Conservation (phyloP, 2,113 vertebrate species). For the Canis aureus region DNA sequence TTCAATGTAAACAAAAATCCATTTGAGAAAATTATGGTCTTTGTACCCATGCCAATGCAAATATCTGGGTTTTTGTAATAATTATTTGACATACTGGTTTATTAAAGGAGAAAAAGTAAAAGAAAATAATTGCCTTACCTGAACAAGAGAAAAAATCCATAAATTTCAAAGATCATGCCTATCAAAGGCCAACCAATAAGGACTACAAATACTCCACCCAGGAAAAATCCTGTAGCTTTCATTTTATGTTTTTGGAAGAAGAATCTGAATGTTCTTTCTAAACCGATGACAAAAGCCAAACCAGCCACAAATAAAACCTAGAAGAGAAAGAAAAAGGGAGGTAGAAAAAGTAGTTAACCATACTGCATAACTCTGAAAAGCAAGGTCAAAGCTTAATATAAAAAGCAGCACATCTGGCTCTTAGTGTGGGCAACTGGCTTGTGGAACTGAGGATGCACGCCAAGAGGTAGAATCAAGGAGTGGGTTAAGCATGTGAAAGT, state of each 20-base stretch:
- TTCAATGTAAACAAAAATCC: neutral
- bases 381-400: neutral
- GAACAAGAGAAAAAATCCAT: constrained; percentile 98
- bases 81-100: neutral
- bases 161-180: constrained; percentile 97
- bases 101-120: neutral
- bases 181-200: constrained; percentile 98
- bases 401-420: neutral
- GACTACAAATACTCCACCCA: constrained; percentile 97
- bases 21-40: neutral
- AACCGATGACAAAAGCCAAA: constrained; percentile 96
- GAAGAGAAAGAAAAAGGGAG: constrained; percentile 74
- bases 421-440: neutral
- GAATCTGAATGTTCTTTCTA: constrained; percentile 98
- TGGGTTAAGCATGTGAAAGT: neutral
- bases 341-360: constrained; percentile 34
- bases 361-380: neutral
- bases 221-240: constrained; percentile 97
- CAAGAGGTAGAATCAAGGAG: neutral
- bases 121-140: constrained; percentile 87
- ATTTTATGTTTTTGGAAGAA: constrained; percentile 99
- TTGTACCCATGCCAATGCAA: neutral
- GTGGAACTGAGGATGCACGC: neutral
- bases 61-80: neutral
- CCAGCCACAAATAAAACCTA: constrained; percentile 98